Evolutionary conservation across 2,113 vertebrate species (phyloP).

Genomic region (Argyrosomus japonicus): DNA sequence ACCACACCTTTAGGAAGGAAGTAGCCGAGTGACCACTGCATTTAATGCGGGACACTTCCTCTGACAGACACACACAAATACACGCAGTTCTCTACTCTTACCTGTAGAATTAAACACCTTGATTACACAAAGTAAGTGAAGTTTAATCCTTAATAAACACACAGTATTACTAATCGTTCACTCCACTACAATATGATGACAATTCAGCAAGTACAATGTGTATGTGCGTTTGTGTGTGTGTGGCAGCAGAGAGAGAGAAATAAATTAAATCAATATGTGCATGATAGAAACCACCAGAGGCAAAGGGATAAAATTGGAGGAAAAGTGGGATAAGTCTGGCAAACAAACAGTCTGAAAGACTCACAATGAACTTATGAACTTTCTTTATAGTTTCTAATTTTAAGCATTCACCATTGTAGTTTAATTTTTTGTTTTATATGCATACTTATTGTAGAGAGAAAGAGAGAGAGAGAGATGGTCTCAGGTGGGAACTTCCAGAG

Average conservation of each 20-base stretch:
- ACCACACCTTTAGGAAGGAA: slow-evolving; percentile 56
- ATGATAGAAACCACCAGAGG: neutral
- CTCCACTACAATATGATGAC: neutral
- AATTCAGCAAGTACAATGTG: neutral
- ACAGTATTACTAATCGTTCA: neutral
- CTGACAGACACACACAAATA: neutral
- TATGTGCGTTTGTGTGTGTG: neutral
- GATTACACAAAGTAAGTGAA: neutral
- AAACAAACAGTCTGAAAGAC: neutral
- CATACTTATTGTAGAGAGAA: too few relatives aligned
- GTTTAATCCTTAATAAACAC: slow-evolving; percentile 18
- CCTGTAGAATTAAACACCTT: slow-evolving; percentile 1
- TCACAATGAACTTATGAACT: neutral
- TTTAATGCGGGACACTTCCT: slow-evolving; percentile 20
- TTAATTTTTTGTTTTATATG: too few relatives aligned
- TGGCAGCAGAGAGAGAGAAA: neutral
- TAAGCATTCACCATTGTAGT: too few relatives aligned
- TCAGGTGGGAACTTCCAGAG: slow-evolving; percentile 49
- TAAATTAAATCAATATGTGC: slow-evolving; percentile 5
- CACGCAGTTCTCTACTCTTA: neutral
- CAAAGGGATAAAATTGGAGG: neutral
- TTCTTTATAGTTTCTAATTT: neutral
- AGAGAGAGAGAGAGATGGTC: slow-evolving; percentile 11
- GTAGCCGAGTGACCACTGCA: neutral
- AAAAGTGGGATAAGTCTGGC: neutral